Evolutionary conservation across 2,113 vertebrate genomes (phyloP).

Genomic region (Lampris megalopsis): DNA sequence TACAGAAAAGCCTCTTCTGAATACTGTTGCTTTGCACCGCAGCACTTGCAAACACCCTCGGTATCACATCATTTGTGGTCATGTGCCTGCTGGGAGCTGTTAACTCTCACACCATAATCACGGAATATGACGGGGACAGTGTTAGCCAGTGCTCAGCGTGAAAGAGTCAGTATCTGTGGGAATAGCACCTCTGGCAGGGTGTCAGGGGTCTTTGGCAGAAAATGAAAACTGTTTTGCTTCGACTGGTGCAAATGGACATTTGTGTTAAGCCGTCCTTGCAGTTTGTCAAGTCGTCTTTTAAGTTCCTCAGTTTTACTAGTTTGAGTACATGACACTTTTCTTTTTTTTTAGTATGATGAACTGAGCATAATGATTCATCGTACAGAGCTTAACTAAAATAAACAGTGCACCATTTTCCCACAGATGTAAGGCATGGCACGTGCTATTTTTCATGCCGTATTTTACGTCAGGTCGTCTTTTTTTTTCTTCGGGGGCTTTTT

Average conservation of each 20-base stretch:
- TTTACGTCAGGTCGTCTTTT: not conserved
- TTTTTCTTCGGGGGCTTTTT: too few relatives aligned
- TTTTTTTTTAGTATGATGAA: too few relatives aligned
- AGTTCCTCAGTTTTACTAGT: too few relatives aligned
- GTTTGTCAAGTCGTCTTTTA: too few relatives aligned
- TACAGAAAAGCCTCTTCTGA: conserved; percentile 1
- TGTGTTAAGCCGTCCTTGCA: too few relatives aligned
- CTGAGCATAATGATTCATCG: not conserved
- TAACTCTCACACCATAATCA: not conserved
- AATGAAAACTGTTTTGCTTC: too few relatives aligned
- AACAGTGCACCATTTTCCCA: not conserved
- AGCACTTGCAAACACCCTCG: conserved; percentile 31
- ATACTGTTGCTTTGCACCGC: conserved; percentile 37
- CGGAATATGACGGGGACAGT: too few relatives aligned
- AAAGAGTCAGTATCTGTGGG: not conserved
- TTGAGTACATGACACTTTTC: too few relatives aligned
- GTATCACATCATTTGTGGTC: conserved; percentile 39
- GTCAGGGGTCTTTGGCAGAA: too few relatives aligned
- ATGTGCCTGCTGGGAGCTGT: conserved; percentile 10
- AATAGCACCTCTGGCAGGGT: too few relatives aligned
- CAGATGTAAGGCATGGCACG: not conserved
- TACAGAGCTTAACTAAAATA: not conserved
- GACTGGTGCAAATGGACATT: too few relatives aligned
- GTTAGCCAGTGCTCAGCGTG: too few relatives aligned
- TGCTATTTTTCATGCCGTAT: not conserved